A percentile compares a stretch with the other conserved stretches of the same genome.
phyloP scores from a whole-genome alignment of 2,113 vertebrate species.

The Cephalopterus ornatus region DNA sequence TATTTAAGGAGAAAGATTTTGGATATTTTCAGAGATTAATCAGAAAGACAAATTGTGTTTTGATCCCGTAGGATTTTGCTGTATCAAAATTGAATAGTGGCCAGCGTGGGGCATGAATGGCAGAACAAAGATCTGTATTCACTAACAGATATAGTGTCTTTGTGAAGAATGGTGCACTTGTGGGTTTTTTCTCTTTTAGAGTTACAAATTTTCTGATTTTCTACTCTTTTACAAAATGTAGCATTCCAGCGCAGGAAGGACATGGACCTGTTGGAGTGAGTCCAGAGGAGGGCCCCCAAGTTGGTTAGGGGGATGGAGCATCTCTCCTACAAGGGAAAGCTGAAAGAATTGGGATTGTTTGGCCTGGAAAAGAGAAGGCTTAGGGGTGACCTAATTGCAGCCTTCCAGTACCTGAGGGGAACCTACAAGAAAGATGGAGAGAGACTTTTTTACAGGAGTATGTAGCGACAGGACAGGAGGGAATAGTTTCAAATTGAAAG shows the following conservation, averaged over 20 bases:
- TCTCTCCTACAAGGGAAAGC: background rate
- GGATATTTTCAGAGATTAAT: background rate
- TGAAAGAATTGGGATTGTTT: background rate
- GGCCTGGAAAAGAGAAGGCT: background rate
- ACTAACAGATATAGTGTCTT: background rate
- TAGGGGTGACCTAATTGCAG: background rate
- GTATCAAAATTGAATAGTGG: background rate
- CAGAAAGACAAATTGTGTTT: background rate
- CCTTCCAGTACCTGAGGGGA: background rate
- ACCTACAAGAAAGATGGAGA: background rate
- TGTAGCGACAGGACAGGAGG: background rate
- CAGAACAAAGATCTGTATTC: background rate
- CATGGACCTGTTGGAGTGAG: background rate
- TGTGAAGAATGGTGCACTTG: background rate
- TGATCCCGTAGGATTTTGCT: background rate
- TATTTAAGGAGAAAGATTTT: conserved; percentile 55
- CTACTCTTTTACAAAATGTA: background rate
- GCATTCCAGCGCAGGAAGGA: background rate
- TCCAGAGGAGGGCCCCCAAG: background rate
- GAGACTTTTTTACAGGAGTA: background rate
- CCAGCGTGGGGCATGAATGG: background rate
- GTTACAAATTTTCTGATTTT: background rate
- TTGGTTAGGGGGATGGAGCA: background rate
- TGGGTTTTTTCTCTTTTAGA: background rate
- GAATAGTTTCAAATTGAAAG: background rate